Percentiles rank a stretch among this genome's conserved stretches.
Conservation (phyloP, 2,797 vertebrate genomes). For the Smutsia temminckii region DNA sequence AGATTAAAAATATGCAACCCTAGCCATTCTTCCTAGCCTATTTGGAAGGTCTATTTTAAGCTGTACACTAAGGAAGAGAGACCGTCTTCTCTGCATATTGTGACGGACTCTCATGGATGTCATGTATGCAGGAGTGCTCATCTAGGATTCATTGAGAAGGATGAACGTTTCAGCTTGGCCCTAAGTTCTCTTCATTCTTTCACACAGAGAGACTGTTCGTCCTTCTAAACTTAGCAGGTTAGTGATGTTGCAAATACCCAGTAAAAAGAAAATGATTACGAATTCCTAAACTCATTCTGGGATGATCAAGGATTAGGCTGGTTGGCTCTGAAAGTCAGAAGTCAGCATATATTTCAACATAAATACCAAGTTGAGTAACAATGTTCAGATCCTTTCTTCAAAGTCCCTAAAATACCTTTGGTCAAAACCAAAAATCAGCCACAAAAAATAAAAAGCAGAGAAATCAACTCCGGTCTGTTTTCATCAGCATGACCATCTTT, state of each 20-base stretch:
- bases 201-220: not conserved
- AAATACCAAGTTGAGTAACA: not conserved
- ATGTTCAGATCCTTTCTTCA: slow-evolving; percentile 5
- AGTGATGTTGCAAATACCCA: not conserved
- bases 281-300: slow-evolving; percentile 37
- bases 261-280: not conserved
- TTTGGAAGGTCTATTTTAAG: not conserved
- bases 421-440: not conserved
- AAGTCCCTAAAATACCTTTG: not conserved
- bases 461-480: not conserved
- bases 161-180: not conserved
- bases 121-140: not conserved
- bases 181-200: not conserved
- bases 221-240: not conserved
- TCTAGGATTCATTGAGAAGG: not conserved
- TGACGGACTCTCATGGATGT: not conserved
- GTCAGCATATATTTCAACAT: slow-evolving; percentile 37
- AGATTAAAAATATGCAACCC: not conserved
- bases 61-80: not conserved
- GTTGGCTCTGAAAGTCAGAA: not conserved
- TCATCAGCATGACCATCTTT: not conserved
- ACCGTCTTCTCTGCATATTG: not conserved
- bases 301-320: slow-evolving; percentile 37
- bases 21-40: not conserved
- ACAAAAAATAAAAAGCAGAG: not conserved